Evolutionary conservation across 1,140 invertebrate genomes (phyloP), one percentile per base, ranked within the genome.

Genomic region (Drosophila saltans): DNA sequence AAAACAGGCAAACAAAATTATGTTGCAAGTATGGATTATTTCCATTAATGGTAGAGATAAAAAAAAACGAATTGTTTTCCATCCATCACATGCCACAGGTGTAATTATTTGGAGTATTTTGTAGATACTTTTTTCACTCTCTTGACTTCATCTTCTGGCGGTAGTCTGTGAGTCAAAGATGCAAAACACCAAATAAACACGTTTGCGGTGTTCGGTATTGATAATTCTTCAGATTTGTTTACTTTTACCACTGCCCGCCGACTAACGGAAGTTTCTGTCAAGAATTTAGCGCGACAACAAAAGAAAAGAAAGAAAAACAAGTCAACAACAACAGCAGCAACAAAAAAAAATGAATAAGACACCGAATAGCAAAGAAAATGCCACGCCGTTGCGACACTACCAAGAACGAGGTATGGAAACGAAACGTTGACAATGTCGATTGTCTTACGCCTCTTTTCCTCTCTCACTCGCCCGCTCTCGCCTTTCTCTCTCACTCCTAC

Each of bases 251-350:
- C 55, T 24, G n/a, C 60, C 60, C 63, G 41, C 33, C 72, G 57
- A 70, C 72, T 89, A 88, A 89, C 83, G 83, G 83, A 88, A 88
- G 80, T 89, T 70, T 66, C 64, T 74, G 69, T 45, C 41, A 48
- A 55, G 57, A 68, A 85, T 77, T 57, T 79, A 88, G 79, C 72
- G 80, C 82, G 82, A 57, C 72, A 72, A 71, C 65, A 72, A 61
- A 69, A 66, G 59, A 61, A 61, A 39, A 72, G 64, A 55, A 59
- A 80, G n/a, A 43, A 52, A 26, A 52, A 24, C 16, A 48, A 48
- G 45, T 26, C 3, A 5, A n/a, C 5, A 43, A 2, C n/a, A 16
- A 16, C 4, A 45, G 16, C 11, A n/a, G 21, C 40, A 1, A 48
- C n/a, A 48, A 24, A 48, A 48, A 16, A 16, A 21, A 45, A 60